phyloP scores from a whole-genome alignment of 2,113 vertebrate genomes.

The Nesogale talazaci region DNA sequence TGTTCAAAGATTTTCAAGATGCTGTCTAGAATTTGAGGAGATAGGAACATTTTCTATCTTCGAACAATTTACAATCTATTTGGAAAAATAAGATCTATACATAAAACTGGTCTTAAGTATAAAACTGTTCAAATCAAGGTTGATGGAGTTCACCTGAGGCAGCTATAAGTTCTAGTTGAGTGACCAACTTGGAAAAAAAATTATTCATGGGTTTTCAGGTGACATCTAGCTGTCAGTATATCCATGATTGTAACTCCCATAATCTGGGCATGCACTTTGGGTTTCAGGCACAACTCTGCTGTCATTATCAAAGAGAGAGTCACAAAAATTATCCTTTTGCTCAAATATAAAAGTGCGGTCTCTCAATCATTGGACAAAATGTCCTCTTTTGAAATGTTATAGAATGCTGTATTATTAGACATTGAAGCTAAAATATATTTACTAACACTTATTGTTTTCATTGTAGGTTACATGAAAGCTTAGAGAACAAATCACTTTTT shows the following conservation, averaged over 20 bases:
- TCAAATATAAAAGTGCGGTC: neutral
- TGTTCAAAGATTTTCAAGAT: neutral
- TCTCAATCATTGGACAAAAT: neutral
- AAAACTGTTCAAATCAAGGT: neutral
- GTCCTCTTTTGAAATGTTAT: neutral
- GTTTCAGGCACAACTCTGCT: neutral
- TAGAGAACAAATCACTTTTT: too few relatives aligned
- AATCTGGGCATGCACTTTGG: neutral
- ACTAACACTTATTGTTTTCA: neutral
- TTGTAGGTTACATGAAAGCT: too few relatives aligned
- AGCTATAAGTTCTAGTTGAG: neutral
- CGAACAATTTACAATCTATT: neutral
- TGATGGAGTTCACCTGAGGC: neutral
- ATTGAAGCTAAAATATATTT: neutral
- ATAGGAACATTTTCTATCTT: neutral
- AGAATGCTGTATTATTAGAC: neutral
- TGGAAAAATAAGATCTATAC: neutral
- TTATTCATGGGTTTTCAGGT: neutral
- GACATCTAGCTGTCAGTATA: fast-evolving
- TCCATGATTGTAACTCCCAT: too few relatives aligned
- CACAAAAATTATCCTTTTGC: neutral
- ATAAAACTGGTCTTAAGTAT: neutral
- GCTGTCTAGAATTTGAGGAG: neutral
- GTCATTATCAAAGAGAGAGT: neutral
- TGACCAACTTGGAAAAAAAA: neutral